Evolutionary conservation across 2,797 vertebrate genomes (phyloP).

Genomic region (Vireo griseus): DNA sequence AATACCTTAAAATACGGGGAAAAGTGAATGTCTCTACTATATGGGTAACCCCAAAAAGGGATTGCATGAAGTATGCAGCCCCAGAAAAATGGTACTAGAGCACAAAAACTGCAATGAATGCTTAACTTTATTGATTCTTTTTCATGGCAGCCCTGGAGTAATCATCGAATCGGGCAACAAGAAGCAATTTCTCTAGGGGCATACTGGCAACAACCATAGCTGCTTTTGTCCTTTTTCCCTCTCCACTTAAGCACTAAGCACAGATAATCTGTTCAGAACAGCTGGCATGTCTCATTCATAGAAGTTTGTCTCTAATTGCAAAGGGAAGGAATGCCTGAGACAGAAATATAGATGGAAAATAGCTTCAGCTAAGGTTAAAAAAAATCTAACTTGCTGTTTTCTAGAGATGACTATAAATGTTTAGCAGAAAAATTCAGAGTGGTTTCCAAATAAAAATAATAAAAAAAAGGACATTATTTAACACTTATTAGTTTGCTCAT

Average conservation of each 20-base stretch:
- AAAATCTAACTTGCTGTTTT: neutral
- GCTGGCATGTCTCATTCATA: neutral
- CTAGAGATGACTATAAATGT: neutral
- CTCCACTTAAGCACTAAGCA: neutral
- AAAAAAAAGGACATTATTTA: neutral
- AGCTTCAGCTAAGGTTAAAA: neutral
- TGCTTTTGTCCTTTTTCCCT: neutral
- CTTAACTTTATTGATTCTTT: neutral
- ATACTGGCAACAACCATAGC: neutral
- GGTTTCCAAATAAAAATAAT: neutral
- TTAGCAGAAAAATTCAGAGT: neutral
- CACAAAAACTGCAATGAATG: neutral
- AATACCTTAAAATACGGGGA: fast-evolving
- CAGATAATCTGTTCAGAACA: neutral
- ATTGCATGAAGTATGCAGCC: neutral
- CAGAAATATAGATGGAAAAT: neutral
- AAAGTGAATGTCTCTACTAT: neutral
- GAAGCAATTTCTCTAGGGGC: neutral
- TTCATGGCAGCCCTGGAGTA: neutral
- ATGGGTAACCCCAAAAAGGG: neutral
- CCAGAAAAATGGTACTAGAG: neutral
- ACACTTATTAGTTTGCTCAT: neutral
- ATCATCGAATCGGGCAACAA: neutral
- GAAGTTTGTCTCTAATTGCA: neutral
- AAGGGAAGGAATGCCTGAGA: neutral